Evolutionary conservation across 2,888 invertebrate species (phyloP).

Genomic region (Geotrupes spiniger): DNA sequence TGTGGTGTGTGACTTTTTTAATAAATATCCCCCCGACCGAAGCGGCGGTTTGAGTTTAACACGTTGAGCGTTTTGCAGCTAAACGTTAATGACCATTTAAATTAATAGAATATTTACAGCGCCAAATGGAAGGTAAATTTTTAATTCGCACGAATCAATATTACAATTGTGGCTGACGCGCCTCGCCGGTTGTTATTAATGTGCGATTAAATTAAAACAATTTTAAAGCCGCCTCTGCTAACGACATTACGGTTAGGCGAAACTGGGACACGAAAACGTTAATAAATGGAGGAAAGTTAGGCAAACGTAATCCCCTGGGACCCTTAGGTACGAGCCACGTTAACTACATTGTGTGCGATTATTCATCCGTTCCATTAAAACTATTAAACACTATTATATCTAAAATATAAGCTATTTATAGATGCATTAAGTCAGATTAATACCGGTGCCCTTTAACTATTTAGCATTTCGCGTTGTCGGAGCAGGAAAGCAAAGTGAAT

Average conservation of each 20-base stretch:
- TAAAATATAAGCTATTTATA: neutral
- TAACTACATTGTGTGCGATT: neutral
- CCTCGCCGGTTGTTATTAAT: neutral
- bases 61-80: too few species aligned
- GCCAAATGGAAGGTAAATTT: too few species aligned
- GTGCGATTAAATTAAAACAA: constrained; percentile 1
- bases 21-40: too few species aligned
- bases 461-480: neutral
- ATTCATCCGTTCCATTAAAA: neutral
- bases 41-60: too few species aligned
- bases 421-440: neutral
- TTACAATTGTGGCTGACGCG: neutral
- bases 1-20: too few species aligned
- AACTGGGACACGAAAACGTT: constrained; percentile 2
- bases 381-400: neutral
- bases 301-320: neutral
- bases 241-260: neutral
- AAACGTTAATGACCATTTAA: too few species aligned
- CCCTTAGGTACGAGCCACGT: neutral
- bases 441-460: neutral
- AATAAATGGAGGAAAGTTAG: constrained; percentile 1
- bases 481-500: constrained; percentile 19
- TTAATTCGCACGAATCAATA: neutral
- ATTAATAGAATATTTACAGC: too few species aligned
- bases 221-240: too few species aligned